Evolutionary conservation across 2,888 invertebrate genomes (phyloP), one percentile per base, ranked within the genome.

Genomic region (Patella pellucida): DNA sequence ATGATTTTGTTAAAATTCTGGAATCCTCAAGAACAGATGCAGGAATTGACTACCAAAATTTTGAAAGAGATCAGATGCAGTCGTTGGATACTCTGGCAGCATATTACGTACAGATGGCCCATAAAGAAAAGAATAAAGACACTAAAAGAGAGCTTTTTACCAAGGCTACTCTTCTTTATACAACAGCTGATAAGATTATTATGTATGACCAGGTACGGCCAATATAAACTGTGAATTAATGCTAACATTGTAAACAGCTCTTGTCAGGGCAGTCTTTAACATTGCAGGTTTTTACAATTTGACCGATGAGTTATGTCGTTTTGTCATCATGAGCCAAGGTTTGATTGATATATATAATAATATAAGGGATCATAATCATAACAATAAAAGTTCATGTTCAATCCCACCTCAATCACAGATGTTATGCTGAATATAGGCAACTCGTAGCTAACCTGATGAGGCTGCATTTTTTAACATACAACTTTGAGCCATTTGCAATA

Each of bases 171-270:
- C 93, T 97, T 72, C 92, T 99, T n/a, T 99, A 99, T 90, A 97
- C 97, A 0, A 97, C 97, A 81, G 99, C 99, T 7, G 99, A 99
- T 90, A 98, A 98, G 92, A 99, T 99, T 91, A 97, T 98, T 87
- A 99, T 99, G 99, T 99, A 99, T 92, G 99, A 99, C 90, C 98
- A 97, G 93, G 95, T 96, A 92, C 89, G 83, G 16, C 27, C n/a
- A 12, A n/a, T 50, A 2, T 56, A n/a, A 41, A 70, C 51, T n/a
- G 15, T 14, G 14, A 51, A 15, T 9, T 3, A 41, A 23, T 14
- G 50, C 2, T 41, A 50, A 41, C 4, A 3, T 41, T 41, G 7
- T 7, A 41, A 41, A 5, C 31, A 3, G 76, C 5, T 16, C 16
- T 67, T 16, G 19, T 54, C 56, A 14, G n/a, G n/a, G 23, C n/a